Base-by-base conservation (phyloP, 2,797 vertebrate genomes). In the Gambusia yucatana region DNA sequence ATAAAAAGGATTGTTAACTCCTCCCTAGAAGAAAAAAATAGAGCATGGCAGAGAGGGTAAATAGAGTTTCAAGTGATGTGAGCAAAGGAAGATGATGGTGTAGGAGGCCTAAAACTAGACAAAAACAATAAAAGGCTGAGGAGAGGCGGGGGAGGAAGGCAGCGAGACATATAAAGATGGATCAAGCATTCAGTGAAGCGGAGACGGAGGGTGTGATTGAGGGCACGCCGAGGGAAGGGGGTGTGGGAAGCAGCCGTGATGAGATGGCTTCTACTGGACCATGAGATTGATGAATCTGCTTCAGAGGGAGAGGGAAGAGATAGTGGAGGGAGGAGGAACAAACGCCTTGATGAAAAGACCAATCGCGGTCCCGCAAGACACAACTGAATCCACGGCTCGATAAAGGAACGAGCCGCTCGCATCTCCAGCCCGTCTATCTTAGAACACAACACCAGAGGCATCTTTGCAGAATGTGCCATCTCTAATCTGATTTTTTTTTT, bases 271-370 rank as follows among this genome's bases (percentile, higher is more conserved):
- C 82, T 82, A 83, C 86, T 86, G 86, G 89, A 93, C 91, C 90
- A 69, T 88, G 88, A 93, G 94, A 94, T 93, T 94, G 93, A 94
- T 94, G 92, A 89, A 89, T 88, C 85, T 82, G 84, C 86, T 89
- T 79, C 80, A 71, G 87, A 85, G 70, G 78, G 84, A 84, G 78
- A 76, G 74, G 76, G 80, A 77, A 63, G 82, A 89, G 91, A 88
- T 83, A 83, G 85, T 2, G 22, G 73, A 33, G 75, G 46, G 3
- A 9, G 28, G 70, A 57, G 72, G 28, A 83, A 84, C 83, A 0
- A 87, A 86, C 83, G 81, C 86, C 87, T 80, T 83, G 89, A 93
- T 91, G 87, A 91, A 92, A 93, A 89, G 86, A 92, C 79, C 43
- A 77, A 65, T 72, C 2, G 33, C 41, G 6, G 30, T 72, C 73